Evolutionary conservation across 2,888 invertebrate species (phyloP), one percentile per base, ranked within the genome.

Genomic region (Melipona beecheii): DNA sequence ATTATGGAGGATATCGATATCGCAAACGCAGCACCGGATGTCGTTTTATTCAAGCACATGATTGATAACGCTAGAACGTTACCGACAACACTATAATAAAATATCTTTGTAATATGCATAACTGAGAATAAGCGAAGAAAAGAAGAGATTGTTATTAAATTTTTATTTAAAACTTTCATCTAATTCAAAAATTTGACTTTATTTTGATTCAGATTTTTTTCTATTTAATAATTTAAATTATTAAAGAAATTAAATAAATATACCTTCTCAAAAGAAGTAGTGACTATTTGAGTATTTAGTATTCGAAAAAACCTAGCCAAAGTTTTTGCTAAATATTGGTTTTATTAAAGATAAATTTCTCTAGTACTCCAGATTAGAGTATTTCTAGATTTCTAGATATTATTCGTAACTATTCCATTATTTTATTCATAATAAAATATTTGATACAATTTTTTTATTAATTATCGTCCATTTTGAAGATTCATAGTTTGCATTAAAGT

Each of bases 1-100:
- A 11, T 13, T 43, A n/a, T 43, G 50, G 13, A 62, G 60, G 66
- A 73, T 75, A 80, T 71, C 76, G 79, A 80, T 78, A 78, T 75
- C 73, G 27, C 43, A 31, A 13, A 31, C 50, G 2, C 6, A 13
- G 11, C 36, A 19, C n/a, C 36, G 52, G 21, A 78, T 43, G 68
- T 58, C 15, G 36, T 50, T 60, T 24, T 65, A 62, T 60, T 60
- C 49, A 15, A 13, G 65, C 75, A 43, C 43, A 15, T 56, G 54
- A 19, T 70, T 15, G 50, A 66, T 50, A 58, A 66, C 56, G 15
- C 36, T 15, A 2, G 15, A 60, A 27, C n/a, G 49, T 31, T 31
- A 58, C 36, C 66, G 36, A 68, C 11, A 27, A 68, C 24, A 4
- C 5, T 11, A 24, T 13, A 24, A 31, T 31, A 60, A 13, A 27